A percentile compares a stretch with the other conserved stretches of the same genome.
These are phyloP conservation scores for Dyspetes luteomarginatus DNA, from an alignment of 2,888 invertebrate genomes.

Conservation along the genomic window DNA sequence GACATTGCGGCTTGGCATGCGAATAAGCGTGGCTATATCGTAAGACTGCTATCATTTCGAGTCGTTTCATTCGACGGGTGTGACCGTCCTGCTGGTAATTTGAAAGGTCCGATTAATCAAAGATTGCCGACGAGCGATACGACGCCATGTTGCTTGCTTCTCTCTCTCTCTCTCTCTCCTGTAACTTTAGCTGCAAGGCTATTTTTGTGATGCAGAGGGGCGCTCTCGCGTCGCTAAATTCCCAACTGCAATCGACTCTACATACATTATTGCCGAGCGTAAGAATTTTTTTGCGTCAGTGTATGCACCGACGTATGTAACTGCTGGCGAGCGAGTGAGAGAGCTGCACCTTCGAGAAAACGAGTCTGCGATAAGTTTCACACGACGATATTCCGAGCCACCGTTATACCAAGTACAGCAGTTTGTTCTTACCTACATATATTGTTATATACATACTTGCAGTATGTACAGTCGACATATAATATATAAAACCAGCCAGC, in stretches of 20 bases:
- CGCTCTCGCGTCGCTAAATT: conserved; percentile 40
- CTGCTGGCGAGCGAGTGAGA: conserved; percentile 11
- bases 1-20: conserved; percentile 80
- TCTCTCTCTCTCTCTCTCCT: conserved; percentile 13
- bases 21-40: conserved; percentile 74
- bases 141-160: conserved; percentile 67
- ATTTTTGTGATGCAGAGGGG: conserved; percentile 16
- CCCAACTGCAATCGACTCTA: conserved; percentile 13
- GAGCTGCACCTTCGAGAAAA: conserved; percentile 62
- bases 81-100: conserved; percentile 77
- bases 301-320: neutral
- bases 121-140: conserved; percentile 75
- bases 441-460: neutral
- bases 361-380: conserved; percentile 57
- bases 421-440: conserved; percentile 25
- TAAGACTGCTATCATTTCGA: conserved; percentile 78
- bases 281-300: neutral
- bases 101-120: conserved; percentile 75
- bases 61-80: conserved; percentile 79
- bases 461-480: too few relatives aligned
- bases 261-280: conserved; percentile 26
- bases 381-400: conserved; percentile 39
- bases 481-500: neutral
- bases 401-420: conserved; percentile 56
- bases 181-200: conserved; percentile 49